These are phyloP conservation scores for Saturnia japonica DNA, from an alignment of 2,888 invertebrate genomes.

Conservation along the genomic window DNA sequence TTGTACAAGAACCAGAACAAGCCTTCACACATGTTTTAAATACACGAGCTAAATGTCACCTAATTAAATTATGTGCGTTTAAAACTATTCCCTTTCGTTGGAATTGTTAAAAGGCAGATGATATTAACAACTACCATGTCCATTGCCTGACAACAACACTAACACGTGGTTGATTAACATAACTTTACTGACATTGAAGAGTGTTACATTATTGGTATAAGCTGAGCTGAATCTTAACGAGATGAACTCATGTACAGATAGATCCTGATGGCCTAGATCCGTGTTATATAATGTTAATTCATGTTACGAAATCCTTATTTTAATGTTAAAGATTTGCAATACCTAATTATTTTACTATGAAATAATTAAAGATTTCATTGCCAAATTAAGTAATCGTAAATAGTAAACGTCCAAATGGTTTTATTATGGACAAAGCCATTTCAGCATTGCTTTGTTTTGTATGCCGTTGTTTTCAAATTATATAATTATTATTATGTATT, in stretches of 20 bases:
- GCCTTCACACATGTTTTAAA: too few species aligned
- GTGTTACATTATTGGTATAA: neutral
- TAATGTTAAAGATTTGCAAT: neutral
- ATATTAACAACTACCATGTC: neutral
- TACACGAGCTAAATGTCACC: too few species aligned
- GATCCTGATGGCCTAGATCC: constrained; percentile 3
- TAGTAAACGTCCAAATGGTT: neutral
- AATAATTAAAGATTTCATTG: neutral
- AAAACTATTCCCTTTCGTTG: neutral
- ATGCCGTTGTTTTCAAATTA: neutral
- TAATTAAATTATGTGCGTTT: neutral
- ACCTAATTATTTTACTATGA: neutral
- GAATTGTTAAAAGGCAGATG: neutral
- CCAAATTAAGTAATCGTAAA: neutral
- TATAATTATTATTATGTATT: neutral
- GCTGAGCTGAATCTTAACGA: constrained; percentile 2
- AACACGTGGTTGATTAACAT: neutral
- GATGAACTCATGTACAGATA: constrained; percentile 8
- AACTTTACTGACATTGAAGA: neutral
- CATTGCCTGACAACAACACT: neutral
- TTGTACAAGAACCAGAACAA: too few species aligned
- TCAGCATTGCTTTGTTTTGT: neutral
- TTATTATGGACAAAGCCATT: neutral
- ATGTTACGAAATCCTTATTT: neutral
- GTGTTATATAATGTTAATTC: constrained; percentile 4